Conservation (phyloP, 2,888 invertebrate species). For the Lasioglossum calceatum region DNA sequence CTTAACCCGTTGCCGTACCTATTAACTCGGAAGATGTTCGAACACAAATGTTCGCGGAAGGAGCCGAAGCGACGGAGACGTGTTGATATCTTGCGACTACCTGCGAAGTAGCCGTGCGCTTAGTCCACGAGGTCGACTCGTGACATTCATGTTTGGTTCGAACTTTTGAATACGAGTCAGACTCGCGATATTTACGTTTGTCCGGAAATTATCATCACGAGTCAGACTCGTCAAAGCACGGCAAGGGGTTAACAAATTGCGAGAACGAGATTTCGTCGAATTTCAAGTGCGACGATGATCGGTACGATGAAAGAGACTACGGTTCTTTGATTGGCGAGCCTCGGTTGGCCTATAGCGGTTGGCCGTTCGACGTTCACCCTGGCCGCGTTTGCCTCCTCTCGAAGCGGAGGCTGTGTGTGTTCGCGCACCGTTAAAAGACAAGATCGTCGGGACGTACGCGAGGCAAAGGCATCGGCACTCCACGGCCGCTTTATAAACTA, state of each 20-base stretch:
- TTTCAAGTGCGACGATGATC: not conserved
- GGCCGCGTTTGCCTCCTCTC: not conserved
- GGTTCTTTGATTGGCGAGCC: not conserved
- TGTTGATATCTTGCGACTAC: too few relatives aligned
- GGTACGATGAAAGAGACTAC: not conserved
- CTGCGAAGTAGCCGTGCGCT: too few relatives aligned
- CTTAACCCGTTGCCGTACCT: too few relatives aligned
- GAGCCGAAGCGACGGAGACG: too few relatives aligned
- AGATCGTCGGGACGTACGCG: conserved; percentile 58
- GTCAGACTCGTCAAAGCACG: too few relatives aligned
- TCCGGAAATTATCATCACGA: too few relatives aligned
- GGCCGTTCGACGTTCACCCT: not conserved
- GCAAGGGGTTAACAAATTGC: not conserved
- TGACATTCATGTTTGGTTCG: too few relatives aligned
- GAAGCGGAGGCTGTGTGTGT: not conserved
- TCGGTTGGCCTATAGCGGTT: not conserved
- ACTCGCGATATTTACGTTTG: too few relatives aligned
- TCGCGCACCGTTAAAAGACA: conserved; percentile 46
- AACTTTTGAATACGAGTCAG: too few relatives aligned
- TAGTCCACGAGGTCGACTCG: too few relatives aligned
- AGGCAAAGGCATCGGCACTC: conserved; percentile 71
- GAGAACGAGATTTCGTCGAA: not conserved
- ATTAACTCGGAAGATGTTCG: too few relatives aligned
- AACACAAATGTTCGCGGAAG: too few relatives aligned
- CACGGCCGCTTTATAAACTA: conserved; percentile 82